phyloP scores from a whole-genome alignment of 2,113 vertebrate genomes.

The Phylloscopus trochiloides region DNA sequence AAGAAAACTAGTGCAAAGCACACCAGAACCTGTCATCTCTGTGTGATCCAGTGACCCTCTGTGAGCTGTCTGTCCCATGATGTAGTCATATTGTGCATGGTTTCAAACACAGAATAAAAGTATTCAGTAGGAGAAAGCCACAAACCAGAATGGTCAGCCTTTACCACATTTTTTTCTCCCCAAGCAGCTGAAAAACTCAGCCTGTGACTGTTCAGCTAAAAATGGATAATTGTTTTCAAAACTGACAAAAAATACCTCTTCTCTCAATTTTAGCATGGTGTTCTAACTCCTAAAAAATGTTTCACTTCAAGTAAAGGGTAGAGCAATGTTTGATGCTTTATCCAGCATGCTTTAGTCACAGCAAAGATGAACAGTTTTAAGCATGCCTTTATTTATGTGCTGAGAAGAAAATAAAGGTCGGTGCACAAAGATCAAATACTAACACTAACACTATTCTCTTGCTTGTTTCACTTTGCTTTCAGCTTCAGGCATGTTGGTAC shows the following conservation, averaged over 20 bases:
- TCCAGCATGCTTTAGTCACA: background rate
- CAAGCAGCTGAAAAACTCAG: background rate
- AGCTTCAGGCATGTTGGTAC: background rate
- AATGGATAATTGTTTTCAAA: background rate
- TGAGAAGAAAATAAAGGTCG: background rate
- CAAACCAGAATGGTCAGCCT: background rate
- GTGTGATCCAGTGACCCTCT: background rate
- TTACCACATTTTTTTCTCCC: background rate
- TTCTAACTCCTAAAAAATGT: background rate
- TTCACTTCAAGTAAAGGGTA: background rate
- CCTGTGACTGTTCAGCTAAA: background rate
- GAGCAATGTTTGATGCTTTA: background rate
- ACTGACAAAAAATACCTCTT: background rate
- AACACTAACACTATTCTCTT: background rate
- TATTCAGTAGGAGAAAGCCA: background rate
- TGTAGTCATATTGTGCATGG: too few species aligned
- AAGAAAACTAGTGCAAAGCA: background rate
- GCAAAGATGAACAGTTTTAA: background rate
- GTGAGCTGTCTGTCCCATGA: background rate
- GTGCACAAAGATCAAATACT: background rate
- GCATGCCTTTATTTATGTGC: background rate
- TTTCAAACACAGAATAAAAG: background rate
- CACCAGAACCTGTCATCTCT: background rate
- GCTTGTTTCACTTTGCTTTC: background rate
- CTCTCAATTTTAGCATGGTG: background rate